A percentile compares a stretch with the other conserved stretches of the same genome.
Conservation (phyloP, 1,140 invertebrate species). For the Chionoecetes opilio region DNA sequence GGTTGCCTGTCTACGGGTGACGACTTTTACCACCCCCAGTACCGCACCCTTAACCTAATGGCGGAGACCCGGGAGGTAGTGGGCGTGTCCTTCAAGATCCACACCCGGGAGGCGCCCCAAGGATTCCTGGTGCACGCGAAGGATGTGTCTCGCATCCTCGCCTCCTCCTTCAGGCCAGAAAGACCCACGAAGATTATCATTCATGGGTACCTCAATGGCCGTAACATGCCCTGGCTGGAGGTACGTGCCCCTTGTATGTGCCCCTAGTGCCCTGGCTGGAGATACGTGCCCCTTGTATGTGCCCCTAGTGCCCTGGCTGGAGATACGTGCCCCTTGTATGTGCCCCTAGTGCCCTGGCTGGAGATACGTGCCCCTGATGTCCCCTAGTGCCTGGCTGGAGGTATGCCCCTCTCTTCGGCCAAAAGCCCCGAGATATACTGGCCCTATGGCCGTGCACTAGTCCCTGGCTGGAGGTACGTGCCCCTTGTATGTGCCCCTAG, state of each 20-base stretch:
- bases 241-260: neutral
- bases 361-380: too few relatives aligned
- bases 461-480: too few relatives aligned
- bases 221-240: conserved; percentile 62
- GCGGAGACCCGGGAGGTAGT: conserved; percentile 43
- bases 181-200: conserved; percentile 62
- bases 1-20: conserved; percentile 47
- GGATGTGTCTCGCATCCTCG: neutral
- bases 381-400: too few relatives aligned
- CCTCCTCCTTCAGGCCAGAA: conserved; percentile 47
- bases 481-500: too few relatives aligned
- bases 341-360: too few relatives aligned
- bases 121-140: conserved; percentile 34
- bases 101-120: conserved; percentile 22
- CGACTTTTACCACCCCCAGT: conserved; percentile 27
- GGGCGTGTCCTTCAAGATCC: conserved; percentile 36
- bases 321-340: too few relatives aligned
- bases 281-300: too few relatives aligned
- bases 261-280: too few relatives aligned
- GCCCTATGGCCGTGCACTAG: too few relatives aligned
- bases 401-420: too few relatives aligned
- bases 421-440: too few relatives aligned
- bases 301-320: too few relatives aligned
- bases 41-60: conserved; percentile 50
- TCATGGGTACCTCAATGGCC: conserved; percentile 66